phyloP scores from a whole-genome alignment of 2,113 vertebrate species.

The Pelmatolapia mariae region DNA sequence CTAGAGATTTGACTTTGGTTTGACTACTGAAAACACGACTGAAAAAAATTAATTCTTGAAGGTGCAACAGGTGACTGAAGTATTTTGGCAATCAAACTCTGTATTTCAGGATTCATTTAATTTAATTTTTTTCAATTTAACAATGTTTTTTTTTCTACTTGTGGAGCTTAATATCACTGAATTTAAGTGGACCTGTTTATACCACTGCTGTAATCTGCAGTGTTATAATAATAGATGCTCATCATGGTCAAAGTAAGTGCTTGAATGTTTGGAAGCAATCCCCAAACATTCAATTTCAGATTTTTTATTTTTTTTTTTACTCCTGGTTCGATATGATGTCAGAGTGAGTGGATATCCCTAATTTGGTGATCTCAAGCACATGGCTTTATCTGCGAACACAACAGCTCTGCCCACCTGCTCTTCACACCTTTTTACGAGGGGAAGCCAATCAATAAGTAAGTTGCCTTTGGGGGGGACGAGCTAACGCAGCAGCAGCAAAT shows the following conservation, averaged over 20 bases:
- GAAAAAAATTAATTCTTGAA: background rate
- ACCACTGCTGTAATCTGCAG: background rate
- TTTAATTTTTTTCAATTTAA: background rate
- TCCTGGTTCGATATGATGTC: background rate
- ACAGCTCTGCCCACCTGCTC: background rate
- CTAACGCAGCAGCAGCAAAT: background rate
- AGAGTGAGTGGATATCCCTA: background rate
- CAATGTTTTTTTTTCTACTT: background rate
- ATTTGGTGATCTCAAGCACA: background rate
- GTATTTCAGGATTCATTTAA: background rate
- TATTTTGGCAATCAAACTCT: background rate
- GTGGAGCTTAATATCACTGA: background rate
- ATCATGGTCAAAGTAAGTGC: background rate
- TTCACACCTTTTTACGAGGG: background rate
- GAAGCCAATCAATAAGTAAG: background rate
- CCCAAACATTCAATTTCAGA: background rate
- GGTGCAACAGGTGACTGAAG: background rate
- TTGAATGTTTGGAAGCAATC: background rate
- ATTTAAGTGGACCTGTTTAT: background rate
- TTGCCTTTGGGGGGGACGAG: background rate
- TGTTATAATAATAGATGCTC: background rate
- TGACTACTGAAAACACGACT: background rate
- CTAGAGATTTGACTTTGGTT: background rate
- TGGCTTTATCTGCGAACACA: background rate
- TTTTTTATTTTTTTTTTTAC: too few species aligned